Percentiles rank a stretch among this genome's conserved stretches.
Conservation (phyloP, 2,888 invertebrate species). For the Epirrita christyi region DNA sequence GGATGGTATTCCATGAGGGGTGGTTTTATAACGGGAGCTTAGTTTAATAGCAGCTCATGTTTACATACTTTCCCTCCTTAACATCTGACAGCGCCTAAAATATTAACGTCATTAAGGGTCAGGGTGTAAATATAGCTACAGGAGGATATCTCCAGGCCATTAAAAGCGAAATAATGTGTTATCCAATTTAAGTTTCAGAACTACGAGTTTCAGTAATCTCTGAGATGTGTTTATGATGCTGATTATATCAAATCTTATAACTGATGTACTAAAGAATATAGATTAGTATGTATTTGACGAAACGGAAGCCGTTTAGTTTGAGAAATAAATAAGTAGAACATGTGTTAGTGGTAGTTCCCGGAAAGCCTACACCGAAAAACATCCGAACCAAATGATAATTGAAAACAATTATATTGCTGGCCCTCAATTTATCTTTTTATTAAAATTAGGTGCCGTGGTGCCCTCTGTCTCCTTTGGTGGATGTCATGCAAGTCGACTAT, state of each 20-base stretch:
- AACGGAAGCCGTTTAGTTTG: neutral
- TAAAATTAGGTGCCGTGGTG: no score
- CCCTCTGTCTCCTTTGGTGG: no score
- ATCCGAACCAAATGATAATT: no score
- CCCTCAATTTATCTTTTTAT: no score
- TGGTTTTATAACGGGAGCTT: slow-evolving; percentile 27
- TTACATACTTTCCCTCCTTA: slow-evolving; percentile 62
- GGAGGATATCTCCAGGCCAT: slow-evolving; percentile 33
- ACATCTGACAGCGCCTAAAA: slow-evolving; percentile 45
- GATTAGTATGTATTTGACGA: neutral
- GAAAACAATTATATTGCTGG: no score
- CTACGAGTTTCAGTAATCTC: slow-evolving; percentile 1
- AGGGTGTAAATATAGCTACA: slow-evolving; percentile 40
- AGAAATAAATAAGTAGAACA: neutral
- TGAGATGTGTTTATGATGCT: slow-evolving; percentile 3
- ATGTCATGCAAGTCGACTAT: no score
- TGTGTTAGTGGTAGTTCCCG: neutral
- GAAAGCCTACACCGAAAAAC: no score
- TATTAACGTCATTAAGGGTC: slow-evolving; percentile 50
- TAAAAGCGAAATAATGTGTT: slow-evolving; percentile 33
- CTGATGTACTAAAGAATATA: neutral
- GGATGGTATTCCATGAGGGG: slow-evolving; percentile 22
- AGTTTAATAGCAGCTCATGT: slow-evolving; percentile 44
- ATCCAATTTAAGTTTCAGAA: slow-evolving; percentile 30
- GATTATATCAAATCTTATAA: neutral